phyloP scores from a whole-genome alignment of 2,888 invertebrate species.

The Nipponacmea schrenckii region DNA sequence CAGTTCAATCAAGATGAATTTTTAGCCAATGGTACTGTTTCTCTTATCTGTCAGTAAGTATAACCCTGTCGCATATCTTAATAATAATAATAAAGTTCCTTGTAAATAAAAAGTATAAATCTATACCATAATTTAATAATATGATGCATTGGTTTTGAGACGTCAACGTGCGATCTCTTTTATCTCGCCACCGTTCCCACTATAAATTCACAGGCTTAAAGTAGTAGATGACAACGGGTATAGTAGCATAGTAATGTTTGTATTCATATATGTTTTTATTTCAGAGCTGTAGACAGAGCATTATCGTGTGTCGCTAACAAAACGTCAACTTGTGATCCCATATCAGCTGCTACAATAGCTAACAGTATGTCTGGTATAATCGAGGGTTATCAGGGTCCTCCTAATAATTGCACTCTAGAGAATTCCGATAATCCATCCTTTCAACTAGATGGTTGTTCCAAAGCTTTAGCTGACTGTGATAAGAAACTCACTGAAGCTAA shows the following conservation, averaged over 20 bases:
- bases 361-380: conserved; percentile 1
- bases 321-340: neutral
- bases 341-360: neutral
- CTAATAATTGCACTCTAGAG: neutral
- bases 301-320: neutral
- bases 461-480: neutral
- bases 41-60: neutral
- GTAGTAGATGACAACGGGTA: too few species aligned
- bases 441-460: neutral
- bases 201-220: too few species aligned
- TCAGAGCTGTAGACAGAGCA: neutral
- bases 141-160: too few species aligned
- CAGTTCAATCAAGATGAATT: conserved; percentile 1
- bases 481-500: neutral
- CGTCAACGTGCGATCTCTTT: too few species aligned
- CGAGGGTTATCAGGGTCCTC: neutral
- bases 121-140: too few species aligned
- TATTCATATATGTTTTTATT: too few species aligned
- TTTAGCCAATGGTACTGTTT: neutral
- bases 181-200: too few species aligned
- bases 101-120: too few species aligned
- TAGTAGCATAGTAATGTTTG: too few species aligned
- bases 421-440: conserved; percentile 1
- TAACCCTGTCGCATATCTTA: too few species aligned
- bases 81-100: too few species aligned